Percentiles rank a stretch among this genome's conserved stretches.
Evolutionary conservation across 2,113 vertebrate genomes (phyloP).

Genomic region (Mesocricetus auratus): DNA sequence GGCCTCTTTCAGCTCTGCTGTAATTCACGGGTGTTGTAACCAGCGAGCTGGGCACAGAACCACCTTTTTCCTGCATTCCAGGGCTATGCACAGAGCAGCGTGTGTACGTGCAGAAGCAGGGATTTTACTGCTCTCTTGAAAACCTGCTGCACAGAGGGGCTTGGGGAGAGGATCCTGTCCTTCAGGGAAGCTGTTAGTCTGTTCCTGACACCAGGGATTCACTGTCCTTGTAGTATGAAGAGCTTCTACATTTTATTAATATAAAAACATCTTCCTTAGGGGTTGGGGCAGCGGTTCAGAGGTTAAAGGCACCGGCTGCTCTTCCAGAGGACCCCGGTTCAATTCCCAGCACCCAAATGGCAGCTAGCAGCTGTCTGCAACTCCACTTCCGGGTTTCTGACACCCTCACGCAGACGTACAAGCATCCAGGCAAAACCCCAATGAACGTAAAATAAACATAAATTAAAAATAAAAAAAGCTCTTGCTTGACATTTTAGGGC

Average conservation of each 20-base stretch:
- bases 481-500: constrained; percentile 9
- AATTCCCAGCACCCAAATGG: too few species aligned
- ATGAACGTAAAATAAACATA: too few species aligned
- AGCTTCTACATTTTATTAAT: constrained; percentile 50
- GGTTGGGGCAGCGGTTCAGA: too few species aligned
- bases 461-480: too few species aligned
- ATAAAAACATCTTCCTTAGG: not conserved
- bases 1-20: constrained; percentile 83
- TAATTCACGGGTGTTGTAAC: constrained; percentile 42
- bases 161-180: constrained; percentile 11
- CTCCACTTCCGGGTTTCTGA: too few species aligned
- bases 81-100: not conserved
- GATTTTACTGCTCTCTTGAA: constrained; percentile 44
- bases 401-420: too few species aligned
- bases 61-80: constrained; percentile 18
- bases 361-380: too few species aligned
- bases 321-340: too few species aligned
- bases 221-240: constrained; percentile 48
- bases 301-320: too few species aligned
- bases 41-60: not conserved
- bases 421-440: too few species aligned
- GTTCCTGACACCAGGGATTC: constrained; percentile 2
- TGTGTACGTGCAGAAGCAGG: rapidly evolving
- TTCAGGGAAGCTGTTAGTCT: constrained; percentile 10
- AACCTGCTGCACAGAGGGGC: not conserved